Base-by-base conservation (phyloP, 2,797 vertebrate species). In the Galago senegalensis region DNA sequence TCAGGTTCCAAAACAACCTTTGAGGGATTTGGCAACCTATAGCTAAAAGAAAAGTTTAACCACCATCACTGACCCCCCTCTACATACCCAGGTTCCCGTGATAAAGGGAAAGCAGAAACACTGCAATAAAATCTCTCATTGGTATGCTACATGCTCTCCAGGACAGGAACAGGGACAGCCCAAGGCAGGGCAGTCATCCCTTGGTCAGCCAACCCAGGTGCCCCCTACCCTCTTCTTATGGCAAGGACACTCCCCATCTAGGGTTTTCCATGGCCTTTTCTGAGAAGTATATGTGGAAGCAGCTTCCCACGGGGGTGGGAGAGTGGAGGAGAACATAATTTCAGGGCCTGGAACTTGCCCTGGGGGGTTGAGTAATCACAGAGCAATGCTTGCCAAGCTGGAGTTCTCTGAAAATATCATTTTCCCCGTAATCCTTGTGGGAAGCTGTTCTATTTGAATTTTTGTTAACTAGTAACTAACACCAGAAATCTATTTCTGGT, bases 401-500 rank as follows among this genome's bases (percentile, higher is more conserved):
- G n/a, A 49, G 14, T 84, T 84, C 83, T 77, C 29, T 89, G 53
- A 69, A 77, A 91, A 88, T 86, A 61, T 12, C 8, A 76, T 77
- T 46, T 87, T 80, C 53, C 46, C 49, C 53, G 5, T 3, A 91
- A 11, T 67, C 43, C 76, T 67, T 21, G 40, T 43, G 40, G 40
- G 31, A 23, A 40, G 37, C 12, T 63, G n/a, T 56, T 97, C 65
- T 58, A 56, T 75, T 87, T 95, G 56, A 75, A 53, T 76, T 93
- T 80, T 85, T 89, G 80, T 95, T 93, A 95, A 77, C 65, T 73
- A 90, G 10, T 92, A 90, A 93, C 73, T 60, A 77, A 91, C n/a
- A 72, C 53, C 46, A 61, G 31, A 72, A 73, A 75, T 60, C 75
- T 58, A 6, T 46, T 88, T 40, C 79, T 76, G 65, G 21, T 70